Conservation (phyloP, 2,113 vertebrate genomes). For the Opisthocomus hoazin region DNA sequence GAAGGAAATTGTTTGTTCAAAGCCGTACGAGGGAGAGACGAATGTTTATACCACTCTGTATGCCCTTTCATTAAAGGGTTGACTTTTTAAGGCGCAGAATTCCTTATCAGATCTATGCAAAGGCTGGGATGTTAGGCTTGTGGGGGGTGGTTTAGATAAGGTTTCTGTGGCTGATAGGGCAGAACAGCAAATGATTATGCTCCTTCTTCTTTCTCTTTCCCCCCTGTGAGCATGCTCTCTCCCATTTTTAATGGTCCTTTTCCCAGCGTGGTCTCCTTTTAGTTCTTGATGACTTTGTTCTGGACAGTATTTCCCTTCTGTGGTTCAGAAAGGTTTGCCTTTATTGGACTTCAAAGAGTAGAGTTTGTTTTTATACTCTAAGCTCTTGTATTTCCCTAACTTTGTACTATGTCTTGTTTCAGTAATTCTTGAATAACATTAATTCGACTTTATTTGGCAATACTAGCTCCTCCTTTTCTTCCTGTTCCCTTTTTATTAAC, state of each 20-base stretch:
- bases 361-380: background rate
- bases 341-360: background rate
- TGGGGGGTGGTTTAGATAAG: slow-evolving; percentile 38
- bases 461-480: background rate
- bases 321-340: background rate
- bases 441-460: slow-evolving; percentile 18
- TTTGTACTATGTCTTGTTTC: background rate
- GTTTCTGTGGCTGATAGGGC: background rate
- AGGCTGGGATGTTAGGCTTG: slow-evolving; percentile 15
- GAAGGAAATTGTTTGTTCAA: background rate
- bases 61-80: background rate
- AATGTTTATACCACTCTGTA: background rate
- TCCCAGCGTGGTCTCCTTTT: background rate
- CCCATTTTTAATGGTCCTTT: background rate
- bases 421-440: background rate
- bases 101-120: slow-evolving; percentile 11
- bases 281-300: background rate
- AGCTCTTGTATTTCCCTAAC: background rate
- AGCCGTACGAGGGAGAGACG: background rate
- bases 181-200: background rate
- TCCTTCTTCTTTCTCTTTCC: background rate
- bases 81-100: background rate
- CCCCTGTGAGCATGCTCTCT: rapidly evolving
- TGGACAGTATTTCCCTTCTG: background rate
- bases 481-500: slow-evolving; percentile 45